Evolutionary conservation across 2,113 vertebrate species (phyloP).

Genomic region (Melanocharis versteri): DNA sequence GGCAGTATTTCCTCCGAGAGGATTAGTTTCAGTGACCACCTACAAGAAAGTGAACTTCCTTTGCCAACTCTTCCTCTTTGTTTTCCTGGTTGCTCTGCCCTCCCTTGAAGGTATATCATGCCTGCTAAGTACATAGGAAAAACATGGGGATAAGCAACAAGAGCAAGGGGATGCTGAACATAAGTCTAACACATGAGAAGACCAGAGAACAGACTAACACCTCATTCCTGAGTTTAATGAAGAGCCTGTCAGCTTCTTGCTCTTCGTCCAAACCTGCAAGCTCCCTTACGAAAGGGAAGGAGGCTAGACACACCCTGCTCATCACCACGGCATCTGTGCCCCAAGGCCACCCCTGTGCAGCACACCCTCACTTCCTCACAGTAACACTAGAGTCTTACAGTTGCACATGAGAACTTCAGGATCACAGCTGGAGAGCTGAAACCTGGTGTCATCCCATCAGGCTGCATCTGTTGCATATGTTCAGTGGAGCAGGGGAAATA

Average conservation of each 20-base stretch:
- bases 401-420: not conserved
- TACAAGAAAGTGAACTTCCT: not conserved
- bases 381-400: not conserved
- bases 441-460: not conserved
- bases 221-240: not conserved
- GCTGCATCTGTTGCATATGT: not conserved
- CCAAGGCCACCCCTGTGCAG: not conserved
- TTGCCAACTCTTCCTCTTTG: not conserved
- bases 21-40: not conserved
- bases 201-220: not conserved
- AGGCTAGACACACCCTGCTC: not conserved
- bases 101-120: not conserved
- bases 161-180: accelerated
- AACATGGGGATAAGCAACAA: not conserved
- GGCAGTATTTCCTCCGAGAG: not conserved
- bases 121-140: not conserved
- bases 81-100: not conserved
- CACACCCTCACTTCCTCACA: not conserved
- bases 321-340: not conserved
- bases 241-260: not conserved
- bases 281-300: not conserved
- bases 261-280: not conserved
- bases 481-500: not conserved
- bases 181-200: not conserved
- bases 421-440: not conserved